phyloP scores from a whole-genome alignment of 2,888 invertebrate species.

The Harmothoe impar region DNA sequence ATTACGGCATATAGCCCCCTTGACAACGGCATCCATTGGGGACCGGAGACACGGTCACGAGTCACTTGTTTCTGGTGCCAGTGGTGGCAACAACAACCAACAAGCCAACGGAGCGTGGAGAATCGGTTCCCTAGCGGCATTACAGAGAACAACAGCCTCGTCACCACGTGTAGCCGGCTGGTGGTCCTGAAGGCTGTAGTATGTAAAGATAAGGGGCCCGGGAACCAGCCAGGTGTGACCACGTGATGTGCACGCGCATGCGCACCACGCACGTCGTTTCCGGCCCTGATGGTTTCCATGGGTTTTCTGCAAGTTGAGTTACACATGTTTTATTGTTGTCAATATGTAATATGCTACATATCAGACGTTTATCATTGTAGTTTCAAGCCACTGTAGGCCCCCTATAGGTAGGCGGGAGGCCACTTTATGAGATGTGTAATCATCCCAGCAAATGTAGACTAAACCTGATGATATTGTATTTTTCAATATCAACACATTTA shows the following conservation, averaged over 20 bases:
- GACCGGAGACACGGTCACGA: background rate
- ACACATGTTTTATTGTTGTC: too few relatives aligned
- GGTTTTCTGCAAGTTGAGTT: too few relatives aligned
- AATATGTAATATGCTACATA: too few relatives aligned
- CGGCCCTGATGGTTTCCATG: background rate
- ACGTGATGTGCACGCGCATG: conserved; percentile 25
- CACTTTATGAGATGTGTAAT: too few relatives aligned
- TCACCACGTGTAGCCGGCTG: background rate
- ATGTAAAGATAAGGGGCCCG: background rate
- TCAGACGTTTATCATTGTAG: too few relatives aligned
- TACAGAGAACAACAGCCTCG: background rate
- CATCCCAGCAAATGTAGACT: too few relatives aligned
- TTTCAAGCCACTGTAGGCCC: too few relatives aligned
- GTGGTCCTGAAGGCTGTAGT: background rate
- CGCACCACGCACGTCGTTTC: background rate
- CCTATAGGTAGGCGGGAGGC: too few relatives aligned
- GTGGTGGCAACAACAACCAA: background rate
- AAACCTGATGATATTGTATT: too few relatives aligned
- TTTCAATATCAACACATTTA: too few relatives aligned
- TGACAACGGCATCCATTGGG: background rate
- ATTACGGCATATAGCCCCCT: background rate
- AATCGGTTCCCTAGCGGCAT: background rate
- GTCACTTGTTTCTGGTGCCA: background rate
- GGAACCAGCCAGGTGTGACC: conserved; percentile 36
- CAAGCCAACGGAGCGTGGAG: background rate